Conservation (phyloP, 2,113 vertebrate species). For the Triplophysa siluroides region DNA sequence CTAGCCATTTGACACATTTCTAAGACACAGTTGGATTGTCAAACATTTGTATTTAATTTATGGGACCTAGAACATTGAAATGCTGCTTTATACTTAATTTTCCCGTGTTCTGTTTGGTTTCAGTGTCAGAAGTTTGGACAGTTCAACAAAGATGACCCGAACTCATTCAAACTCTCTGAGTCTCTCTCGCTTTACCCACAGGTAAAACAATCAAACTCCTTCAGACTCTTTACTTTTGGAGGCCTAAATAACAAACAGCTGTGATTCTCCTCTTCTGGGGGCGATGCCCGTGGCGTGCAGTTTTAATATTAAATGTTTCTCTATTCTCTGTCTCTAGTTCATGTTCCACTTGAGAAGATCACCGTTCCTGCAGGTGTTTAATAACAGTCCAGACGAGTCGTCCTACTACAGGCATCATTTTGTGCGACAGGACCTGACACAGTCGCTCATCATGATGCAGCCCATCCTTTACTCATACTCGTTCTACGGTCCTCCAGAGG, state of each 20-base stretch:
- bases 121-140: conserved; percentile 99
- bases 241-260: background rate
- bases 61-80: no score
- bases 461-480: conserved; percentile 98
- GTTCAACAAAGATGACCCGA: conserved; percentile 94
- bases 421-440: conserved; percentile 92
- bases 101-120: conserved; percentile 41
- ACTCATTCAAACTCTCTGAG: conserved; percentile 91
- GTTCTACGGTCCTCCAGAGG: conserved; percentile 94
- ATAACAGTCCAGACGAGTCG: conserved; percentile 96
- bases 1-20: background rate
- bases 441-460: conserved; percentile 98
- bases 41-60: no score
- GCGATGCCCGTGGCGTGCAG: background rate
- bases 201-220: conserved; percentile 70
- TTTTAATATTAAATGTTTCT: conserved; percentile 20
- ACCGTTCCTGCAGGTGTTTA: conserved; percentile 97
- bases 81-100: background rate
- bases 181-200: conserved; percentile 96
- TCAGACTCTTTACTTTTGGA: background rate
- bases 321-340: conserved; percentile 73
- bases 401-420: conserved; percentile 97
- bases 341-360: conserved; percentile 97
- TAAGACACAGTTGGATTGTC: background rate
- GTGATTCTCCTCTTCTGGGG: background rate